Evolutionary conservation across 2,113 vertebrate species (phyloP).

Genomic region (Halichoerus grypus): DNA sequence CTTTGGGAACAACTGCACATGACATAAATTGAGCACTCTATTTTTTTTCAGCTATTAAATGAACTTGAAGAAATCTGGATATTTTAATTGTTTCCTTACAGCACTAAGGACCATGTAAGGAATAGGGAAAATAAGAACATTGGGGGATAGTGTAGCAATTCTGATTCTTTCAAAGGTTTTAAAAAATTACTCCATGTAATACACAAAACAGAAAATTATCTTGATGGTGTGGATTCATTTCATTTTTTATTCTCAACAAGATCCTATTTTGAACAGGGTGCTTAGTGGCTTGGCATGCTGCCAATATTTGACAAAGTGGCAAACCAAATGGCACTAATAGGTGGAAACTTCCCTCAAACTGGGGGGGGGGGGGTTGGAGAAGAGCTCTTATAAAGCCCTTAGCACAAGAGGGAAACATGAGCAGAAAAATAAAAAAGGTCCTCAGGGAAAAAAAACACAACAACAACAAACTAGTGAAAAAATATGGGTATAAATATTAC

Average conservation of each 20-base stretch:
- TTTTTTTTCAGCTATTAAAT: slow-evolving; percentile 47
- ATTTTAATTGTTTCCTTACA: background rate
- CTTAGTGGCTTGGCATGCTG: background rate
- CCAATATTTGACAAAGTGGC: slow-evolving; percentile 25
- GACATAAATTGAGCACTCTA: background rate
- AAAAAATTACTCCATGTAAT: background rate
- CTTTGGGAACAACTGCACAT: background rate
- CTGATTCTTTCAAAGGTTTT: background rate
- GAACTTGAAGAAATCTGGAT: background rate
- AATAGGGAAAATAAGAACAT: background rate
- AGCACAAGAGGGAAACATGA: background rate
- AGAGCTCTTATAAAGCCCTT: background rate
- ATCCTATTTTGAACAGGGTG: slow-evolving; percentile 32
- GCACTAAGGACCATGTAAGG: background rate
- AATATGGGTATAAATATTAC: background rate
- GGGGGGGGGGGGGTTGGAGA: background rate
- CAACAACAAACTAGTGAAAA: background rate
- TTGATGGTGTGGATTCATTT: background rate
- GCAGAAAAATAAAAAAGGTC: background rate
- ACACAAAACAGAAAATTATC: background rate
- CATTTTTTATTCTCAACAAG: slow-evolving; percentile 20
- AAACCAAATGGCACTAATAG: slow-evolving; percentile 45
- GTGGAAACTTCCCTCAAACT: background rate
- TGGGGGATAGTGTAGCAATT: background rate
- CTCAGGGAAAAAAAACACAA: background rate